Evolutionary conservation across 1,140 invertebrate genomes (phyloP).

Genomic region (Zaprionus africanus): DNA sequence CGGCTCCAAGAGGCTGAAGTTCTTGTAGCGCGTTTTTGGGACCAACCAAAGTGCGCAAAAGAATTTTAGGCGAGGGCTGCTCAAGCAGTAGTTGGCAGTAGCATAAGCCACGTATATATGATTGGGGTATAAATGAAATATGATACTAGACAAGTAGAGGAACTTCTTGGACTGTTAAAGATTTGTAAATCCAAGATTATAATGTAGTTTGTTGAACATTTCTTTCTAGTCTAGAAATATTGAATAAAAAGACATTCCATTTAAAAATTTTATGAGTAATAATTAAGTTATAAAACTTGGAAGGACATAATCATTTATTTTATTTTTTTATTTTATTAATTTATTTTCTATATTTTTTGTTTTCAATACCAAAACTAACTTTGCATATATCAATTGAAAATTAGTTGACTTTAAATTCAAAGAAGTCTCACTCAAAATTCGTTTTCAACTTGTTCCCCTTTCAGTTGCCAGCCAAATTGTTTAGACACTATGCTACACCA

Average conservation of each 20-base stretch:
- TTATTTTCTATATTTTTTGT: too few species aligned
- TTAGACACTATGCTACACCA: background rate
- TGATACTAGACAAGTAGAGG: background rate
- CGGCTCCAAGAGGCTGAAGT: constrained; percentile 30
- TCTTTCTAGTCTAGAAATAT: background rate
- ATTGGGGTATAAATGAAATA: background rate
- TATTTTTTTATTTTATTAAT: too few species aligned
- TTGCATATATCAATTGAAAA: too few species aligned
- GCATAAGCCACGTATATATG: background rate
- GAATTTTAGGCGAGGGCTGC: constrained; percentile 29
- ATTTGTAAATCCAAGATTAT: too few species aligned
- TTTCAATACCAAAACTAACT: too few species aligned
- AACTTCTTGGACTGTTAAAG: too few species aligned
- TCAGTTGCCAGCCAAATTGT: background rate
- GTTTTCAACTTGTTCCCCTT: too few species aligned
- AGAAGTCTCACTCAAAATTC: too few species aligned
- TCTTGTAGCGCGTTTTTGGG: constrained; percentile 33
- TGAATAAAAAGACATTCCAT: background rate
- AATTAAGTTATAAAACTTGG: background rate
- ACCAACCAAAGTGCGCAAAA: constrained; percentile 40
- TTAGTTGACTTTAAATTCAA: too few species aligned
- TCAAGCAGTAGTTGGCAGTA: background rate
- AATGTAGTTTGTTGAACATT: background rate
- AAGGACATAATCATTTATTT: background rate
- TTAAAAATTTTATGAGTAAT: background rate